Evolutionary conservation across 2,797 vertebrate genomes (phyloP), one percentile per base, ranked within the genome.

Genomic region (Phrynocephalus forsythii): DNA sequence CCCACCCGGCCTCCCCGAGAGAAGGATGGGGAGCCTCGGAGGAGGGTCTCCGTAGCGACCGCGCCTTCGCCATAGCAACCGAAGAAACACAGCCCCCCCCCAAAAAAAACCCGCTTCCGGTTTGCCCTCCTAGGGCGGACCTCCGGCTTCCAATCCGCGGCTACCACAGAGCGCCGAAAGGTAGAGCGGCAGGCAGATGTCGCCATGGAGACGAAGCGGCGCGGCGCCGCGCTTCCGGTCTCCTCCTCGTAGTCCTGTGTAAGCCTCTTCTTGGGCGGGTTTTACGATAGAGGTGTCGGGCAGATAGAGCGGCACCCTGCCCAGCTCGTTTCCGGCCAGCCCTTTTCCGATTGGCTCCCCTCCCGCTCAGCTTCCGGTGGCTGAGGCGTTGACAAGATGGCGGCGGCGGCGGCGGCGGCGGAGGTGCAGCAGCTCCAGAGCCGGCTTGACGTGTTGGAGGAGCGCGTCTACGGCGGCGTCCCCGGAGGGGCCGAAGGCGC

Each of bases 391-490:
- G 24, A 24, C 48, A 85, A 85, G 71, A 88, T 88, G 87, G 83
- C 78, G 22, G 33, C 7, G 8, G 26, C 78, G 22, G 33, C 7
- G 8, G 26, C n/a, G 22, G 68, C 84, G 1, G 13, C 24, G 11
- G 87, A 85, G 71, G 24, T 85, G 11, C 78, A 69, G 56, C 83
- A 69, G n/a, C 78, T 88, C 1, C 83, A 85, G 48, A 9, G 3
- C 3, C 83, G 83, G 16, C 30, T 88, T 2, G 83, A 76, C 0
- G 71, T 48, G 30, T 22, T 88, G 83, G 87, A 85, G 79, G 87
- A 7, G 30, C 83, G 78, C 44, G 63, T 88, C 60, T 88, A 82
- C 48, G 87, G 87, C 30, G 78, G 87, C 30, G 78, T 56, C 3
- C 44, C 44, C 24, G 87, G 56, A 0, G 68, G 77, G 48, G 24